A percentile compares a stretch with the other conserved stretches of the same genome.
phyloP scores from a whole-genome alignment of 2,797 vertebrate species.

The Lepus oiostolus region DNA sequence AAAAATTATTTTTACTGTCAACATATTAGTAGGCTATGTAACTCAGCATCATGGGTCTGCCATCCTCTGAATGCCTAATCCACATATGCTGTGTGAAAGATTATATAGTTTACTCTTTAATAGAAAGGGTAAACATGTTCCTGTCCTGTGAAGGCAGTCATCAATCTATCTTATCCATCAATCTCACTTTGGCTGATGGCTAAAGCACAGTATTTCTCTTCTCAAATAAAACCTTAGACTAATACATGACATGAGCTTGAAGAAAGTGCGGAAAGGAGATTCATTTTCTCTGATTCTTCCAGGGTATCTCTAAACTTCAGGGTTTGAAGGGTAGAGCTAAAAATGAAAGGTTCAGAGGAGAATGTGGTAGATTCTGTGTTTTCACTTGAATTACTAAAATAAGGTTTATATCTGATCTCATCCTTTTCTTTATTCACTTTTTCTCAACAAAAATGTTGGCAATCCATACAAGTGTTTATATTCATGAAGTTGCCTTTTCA shows the following conservation, averaged over 20 bases:
- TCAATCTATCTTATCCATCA: background rate
- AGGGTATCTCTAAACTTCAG: background rate
- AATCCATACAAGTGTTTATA: background rate
- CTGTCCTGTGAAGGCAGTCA: background rate
- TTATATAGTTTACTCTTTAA: background rate
- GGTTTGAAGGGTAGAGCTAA: background rate
- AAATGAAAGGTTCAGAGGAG: background rate
- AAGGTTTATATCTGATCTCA: background rate
- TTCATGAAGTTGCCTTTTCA: conserved; percentile 3
- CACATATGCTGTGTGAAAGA: background rate
- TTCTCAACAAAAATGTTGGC: background rate
- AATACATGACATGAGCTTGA: background rate
- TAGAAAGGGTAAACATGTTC: background rate
- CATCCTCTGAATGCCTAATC: too few species aligned
- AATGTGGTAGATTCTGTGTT: background rate
- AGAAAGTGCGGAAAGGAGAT: background rate
- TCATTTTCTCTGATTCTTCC: background rate
- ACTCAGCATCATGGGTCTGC: too few species aligned
- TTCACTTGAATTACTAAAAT: background rate
- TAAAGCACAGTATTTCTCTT: background rate
- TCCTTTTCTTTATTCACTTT: background rate
- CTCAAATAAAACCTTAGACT: background rate
- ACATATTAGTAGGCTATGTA: background rate
- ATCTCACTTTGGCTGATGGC: background rate
- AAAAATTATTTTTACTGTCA: background rate